Evolutionary conservation across 1,140 invertebrate species (phyloP), one percentile per base, ranked within the genome.

Genomic region (Parapsyche elsis): DNA sequence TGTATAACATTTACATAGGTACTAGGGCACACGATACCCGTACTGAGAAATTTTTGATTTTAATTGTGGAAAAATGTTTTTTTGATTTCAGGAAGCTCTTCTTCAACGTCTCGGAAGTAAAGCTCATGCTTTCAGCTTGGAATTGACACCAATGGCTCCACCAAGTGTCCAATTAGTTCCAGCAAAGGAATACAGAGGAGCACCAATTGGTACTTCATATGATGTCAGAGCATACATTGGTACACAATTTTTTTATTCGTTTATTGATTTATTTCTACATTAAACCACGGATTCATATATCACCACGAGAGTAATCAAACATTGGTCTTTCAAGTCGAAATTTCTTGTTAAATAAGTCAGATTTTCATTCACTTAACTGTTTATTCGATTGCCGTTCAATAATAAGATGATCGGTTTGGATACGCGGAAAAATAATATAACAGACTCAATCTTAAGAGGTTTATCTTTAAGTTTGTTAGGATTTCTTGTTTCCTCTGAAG

Each of bases 81-180:
- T 38, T 76, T 80, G 46, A 24, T 87, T 90, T 9, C 88, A 97
- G 94, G 94, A 95, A 83, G 94, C 94, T 21, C 85, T 97, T n/a
- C 87, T 96, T 78, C 93, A 92, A 84, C 91, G 95, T 80, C 87
- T 96, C 46, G 94, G 95, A 9, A 88, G 92, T 9, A 94, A 94
- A 76, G 94, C 95, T 0, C 92, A 94, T 85, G 93, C 95, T 0
- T 96, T 97, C 84, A 93, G 92, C 67, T 92, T 96, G 90, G 92
- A 94, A 84, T 89, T 96, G 71, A 94, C 94, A 0, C 91, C 92
- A 23, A 88, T 95, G 79, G 94, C 95, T 38, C 96, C 96, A 30
- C 95, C 96, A 9, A 96, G 95, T 74, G 95, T 97, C 26, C 95
- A 96, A 85, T 88, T 97, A 80, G 95, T 97, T 21, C 96, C 96